Evolutionary conservation across 2,888 invertebrate species (phyloP).

Genomic region (Sesia bembeciformis): DNA sequence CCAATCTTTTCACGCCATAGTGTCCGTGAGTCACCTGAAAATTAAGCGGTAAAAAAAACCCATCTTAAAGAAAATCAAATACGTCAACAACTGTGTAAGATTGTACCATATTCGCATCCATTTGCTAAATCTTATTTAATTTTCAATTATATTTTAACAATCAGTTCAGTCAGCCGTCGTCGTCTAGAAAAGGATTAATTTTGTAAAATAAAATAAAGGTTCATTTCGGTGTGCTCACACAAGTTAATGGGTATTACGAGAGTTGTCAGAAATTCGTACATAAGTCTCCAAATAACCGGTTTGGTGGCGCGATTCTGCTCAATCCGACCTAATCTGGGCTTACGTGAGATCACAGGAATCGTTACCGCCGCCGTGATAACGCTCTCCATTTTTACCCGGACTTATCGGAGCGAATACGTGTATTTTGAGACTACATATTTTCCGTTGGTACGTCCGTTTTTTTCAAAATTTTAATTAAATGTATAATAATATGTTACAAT

Average conservation of each 20-base stretch:
- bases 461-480: too few species aligned
- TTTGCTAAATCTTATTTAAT: too few species aligned
- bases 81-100: too few species aligned
- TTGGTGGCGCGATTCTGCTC: constrained; percentile 31
- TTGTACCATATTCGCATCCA: too few species aligned
- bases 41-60: too few species aligned
- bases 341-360: constrained; percentile 53
- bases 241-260: constrained; percentile 27
- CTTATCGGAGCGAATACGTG: not conserved
- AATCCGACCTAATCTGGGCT: constrained; percentile 61
- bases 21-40: too few species aligned
- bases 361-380: constrained; percentile 46
- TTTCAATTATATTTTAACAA: too few species aligned
- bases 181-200: not conserved
- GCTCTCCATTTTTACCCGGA: constrained; percentile 22
- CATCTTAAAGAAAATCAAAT: too few species aligned
- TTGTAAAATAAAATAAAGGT: not conserved
- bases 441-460: not conserved
- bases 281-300: constrained; percentile 10
- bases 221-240: constrained; percentile 7
- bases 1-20: too few species aligned
- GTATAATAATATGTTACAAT: too few species aligned
- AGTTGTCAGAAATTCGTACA: constrained; percentile 18
- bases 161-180: not conserved
- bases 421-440: not conserved